Base-by-base conservation (phyloP, 2,113 vertebrate species). In the Himantopus leucocephalus region DNA sequence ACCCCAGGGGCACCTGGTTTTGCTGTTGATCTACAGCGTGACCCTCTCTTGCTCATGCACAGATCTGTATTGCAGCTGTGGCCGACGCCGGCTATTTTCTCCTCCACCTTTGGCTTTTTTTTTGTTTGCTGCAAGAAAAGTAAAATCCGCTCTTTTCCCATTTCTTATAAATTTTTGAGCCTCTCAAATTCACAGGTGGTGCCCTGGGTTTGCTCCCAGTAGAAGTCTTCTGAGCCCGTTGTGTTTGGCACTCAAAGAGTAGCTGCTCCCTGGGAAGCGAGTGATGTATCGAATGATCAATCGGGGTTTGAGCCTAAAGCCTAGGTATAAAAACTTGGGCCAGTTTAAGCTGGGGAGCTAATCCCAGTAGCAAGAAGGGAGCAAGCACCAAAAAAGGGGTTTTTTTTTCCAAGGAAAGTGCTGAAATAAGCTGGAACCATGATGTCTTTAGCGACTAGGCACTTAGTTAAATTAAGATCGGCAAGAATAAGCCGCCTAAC, bases 401-500 rank as follows among this genome's bases (percentile, higher is more conserved):
- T 77, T 37, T 14, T 67, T 9, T 0, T 9, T 5, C 41, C 63
- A 53, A 63, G 18, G 19, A 39, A 93, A 92, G 34, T 5, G 3
- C 24, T 58, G 60, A 59, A 85, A 80, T 50, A 62, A 86, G 32
- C 70, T 68, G 82, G 58, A 76, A 34, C 30, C 2, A 19, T 1
- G 14, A 72, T 82, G 62, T 20, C 64, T 92, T 91, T 85, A 62
- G 60, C 73, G 81, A 87, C 29, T 24, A 90, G 86, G 53, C 90
- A 59, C 60, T 88, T 48, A 88, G 62, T 94, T 74, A 94, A 95
- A 97, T 97, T 74, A 97, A 96, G 93, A 96, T 92, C 18, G 41
- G 91, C 79, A 93, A 94, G 95, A 95, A 85, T 96, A 97, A 97
- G 94, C 94, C 12, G 91, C 94, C 97, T 96, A 94, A 95, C 86